Base-by-base conservation (phyloP, 2,888 invertebrate species). In the Drosophila paramelanica region DNA sequence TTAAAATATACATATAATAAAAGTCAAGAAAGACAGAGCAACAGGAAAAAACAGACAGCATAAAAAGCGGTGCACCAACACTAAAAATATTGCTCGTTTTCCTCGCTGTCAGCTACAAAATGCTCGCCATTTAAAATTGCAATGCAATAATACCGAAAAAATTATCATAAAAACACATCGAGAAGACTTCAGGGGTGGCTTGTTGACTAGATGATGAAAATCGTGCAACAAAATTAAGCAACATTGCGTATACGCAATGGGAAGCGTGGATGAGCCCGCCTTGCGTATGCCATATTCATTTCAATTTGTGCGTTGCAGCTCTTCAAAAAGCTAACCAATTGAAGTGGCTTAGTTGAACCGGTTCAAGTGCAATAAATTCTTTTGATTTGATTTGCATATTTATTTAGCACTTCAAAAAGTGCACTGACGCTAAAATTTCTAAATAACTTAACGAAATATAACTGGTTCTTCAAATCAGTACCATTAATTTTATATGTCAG, bases 81-180 rank as follows among this genome's bases (percentile, higher is more conserved):
- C 50, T 25, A 17, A 41, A 47, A 13, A 31, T 17, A 14, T 6
- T 14, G 3, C 55, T 59, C 50, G 31, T 31, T 31, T 31, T 2
- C 31, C 10, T 10, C 17, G 72, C 66, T 73, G 78, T 67, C 68
- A 66, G 69, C 71, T 65, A 71, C 77, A 79, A 65, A 88, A 81
- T 83, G 86, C 88, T 83, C 79, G 72, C 88, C 74, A 77, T 85
- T 85, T 72, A 51, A 79, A 72, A 77, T 70, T 72, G 72, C 83
- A 82, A 77, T 72, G 86, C 77, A 77, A 82, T 79, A 88, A 88
- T 88, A 67, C 74, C 74, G 55, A 66, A 66, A 71, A 77, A 87
- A 83, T 87, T 81, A 83, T 80, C 72, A 79, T 79, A 67, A 73
- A 76, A 73, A 68, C 8, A 56, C 60, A 39, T n/a, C 13, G 41